A percentile compares a stretch with the other conserved stretches of the same genome.
These are phyloP conservation scores for Formicarius rufipectus DNA, from an alignment of 2,113 vertebrate species.

Conservation along the genomic window DNA sequence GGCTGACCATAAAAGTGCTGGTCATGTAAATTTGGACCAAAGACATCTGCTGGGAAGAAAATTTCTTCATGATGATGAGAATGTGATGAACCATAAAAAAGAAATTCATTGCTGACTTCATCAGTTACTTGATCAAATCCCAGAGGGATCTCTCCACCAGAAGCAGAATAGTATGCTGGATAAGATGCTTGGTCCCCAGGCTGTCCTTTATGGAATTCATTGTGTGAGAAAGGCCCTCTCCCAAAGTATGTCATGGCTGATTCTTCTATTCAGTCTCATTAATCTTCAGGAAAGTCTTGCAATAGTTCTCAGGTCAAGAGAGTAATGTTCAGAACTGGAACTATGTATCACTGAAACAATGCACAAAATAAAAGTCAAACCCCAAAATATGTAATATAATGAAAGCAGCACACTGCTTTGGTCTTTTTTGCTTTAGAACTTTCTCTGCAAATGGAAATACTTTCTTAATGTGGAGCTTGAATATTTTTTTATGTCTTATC, in stretches of 20 bases:
- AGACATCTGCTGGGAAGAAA: neutral
- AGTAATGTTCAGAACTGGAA: neutral
- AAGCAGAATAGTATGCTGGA: neutral
- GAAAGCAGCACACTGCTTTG: neutral
- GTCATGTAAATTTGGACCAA: neutral
- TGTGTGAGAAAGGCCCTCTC: neutral
- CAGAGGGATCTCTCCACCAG: neutral
- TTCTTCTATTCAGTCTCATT: neutral
- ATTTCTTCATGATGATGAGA: neutral
- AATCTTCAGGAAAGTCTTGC: neutral
- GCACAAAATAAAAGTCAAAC: neutral
- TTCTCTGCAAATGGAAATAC: neutral
- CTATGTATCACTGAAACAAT: neutral
- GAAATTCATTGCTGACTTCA: constrained; percentile 27
- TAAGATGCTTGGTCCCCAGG: neutral
- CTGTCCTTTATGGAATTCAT: neutral
- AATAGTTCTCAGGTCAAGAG: neutral
- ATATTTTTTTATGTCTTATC: neutral
- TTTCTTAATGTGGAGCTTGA: neutral
- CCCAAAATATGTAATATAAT: neutral
- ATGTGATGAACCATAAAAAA: constrained; percentile 41
- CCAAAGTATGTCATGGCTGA: constrained; percentile 1
- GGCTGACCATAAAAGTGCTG: neutral
- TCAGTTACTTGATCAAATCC: constrained; percentile 7
- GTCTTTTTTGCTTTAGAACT: neutral